Evolutionary conservation across 2,888 invertebrate genomes (phyloP).

Genomic region (Anaspis maculata): DNA sequence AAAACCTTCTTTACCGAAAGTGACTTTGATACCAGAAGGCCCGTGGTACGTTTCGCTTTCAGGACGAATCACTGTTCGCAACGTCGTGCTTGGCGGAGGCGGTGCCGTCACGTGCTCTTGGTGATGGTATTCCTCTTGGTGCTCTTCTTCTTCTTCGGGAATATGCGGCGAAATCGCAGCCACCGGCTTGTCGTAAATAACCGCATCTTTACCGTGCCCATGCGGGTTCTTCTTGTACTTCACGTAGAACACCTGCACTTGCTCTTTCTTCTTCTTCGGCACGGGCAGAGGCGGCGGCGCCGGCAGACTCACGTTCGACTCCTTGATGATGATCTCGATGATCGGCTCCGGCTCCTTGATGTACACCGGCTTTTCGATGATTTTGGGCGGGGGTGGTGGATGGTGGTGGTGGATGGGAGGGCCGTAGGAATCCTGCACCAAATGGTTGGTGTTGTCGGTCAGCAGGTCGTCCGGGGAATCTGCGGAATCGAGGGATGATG

Average conservation of each 20-base stretch:
- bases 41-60: slow-evolving; percentile 79
- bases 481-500: slow-evolving; percentile 22
- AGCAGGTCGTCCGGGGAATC: slow-evolving; percentile 41
- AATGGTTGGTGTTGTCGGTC: slow-evolving; percentile 43
- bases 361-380: slow-evolving; percentile 39
- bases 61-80: slow-evolving; percentile 76
- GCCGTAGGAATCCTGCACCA: slow-evolving; percentile 44
- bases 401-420: slow-evolving; percentile 17
- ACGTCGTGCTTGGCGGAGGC: slow-evolving; percentile 64
- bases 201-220: slow-evolving; percentile 59
- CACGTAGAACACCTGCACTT: slow-evolving; percentile 84
- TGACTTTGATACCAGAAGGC: slow-evolving; percentile 71
- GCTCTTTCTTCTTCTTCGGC: slow-evolving; percentile 61
- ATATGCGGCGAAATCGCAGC: slow-evolving; percentile 67
- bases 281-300: slow-evolving; percentile 50
- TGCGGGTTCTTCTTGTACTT: slow-evolving; percentile 80
- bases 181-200: slow-evolving; percentile 72
- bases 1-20: slow-evolving; percentile 63
- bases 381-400: slow-evolving; percentile 24
- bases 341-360: slow-evolving; percentile 80
- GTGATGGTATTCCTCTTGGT: slow-evolving; percentile 40
- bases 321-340: slow-evolving; percentile 86
- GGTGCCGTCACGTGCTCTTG: slow-evolving; percentile 33
- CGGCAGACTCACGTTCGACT: slow-evolving; percentile 74
- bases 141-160: slow-evolving; percentile 44